These are phyloP conservation scores for Phalacrocorax carbo DNA, from an alignment of 2,113 vertebrate species.

Conservation along the genomic window DNA sequence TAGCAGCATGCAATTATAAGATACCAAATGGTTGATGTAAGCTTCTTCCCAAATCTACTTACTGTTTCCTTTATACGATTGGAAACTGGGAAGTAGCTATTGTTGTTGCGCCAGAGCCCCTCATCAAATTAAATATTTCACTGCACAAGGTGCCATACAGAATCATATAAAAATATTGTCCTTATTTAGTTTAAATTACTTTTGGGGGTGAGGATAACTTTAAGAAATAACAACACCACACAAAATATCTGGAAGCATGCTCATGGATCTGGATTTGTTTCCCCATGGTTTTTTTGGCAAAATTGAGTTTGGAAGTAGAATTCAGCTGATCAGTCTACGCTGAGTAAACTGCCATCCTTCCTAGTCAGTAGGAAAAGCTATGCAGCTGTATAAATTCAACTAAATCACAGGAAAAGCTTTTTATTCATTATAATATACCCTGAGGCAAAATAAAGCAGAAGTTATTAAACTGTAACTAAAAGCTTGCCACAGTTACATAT, in stretches of 20 bases:
- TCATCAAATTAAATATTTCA: neutral
- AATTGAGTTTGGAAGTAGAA: neutral
- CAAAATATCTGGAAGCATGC: neutral
- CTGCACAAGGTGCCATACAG: neutral
- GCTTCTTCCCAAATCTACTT: neutral
- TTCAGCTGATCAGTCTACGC: neutral
- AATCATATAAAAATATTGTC: neutral
- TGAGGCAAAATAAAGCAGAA: conserved; percentile 52
- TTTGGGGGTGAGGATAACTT: neutral
- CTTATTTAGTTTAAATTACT: neutral
- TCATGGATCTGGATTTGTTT: neutral
- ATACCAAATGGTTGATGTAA: neutral
- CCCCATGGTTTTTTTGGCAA: neutral
- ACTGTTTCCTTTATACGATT: neutral
- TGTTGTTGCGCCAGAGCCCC: neutral
- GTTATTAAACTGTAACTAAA: conserved; percentile 66
- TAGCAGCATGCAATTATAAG: neutral
- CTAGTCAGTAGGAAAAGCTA: conserved; percentile 54
- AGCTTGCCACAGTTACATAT: conserved; percentile 56
- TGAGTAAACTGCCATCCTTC: conserved; percentile 37
- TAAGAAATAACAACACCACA: neutral
- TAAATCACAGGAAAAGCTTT: conserved; percentile 53
- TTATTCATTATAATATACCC: conserved; percentile 59
- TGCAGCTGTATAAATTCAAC: conserved; percentile 67
- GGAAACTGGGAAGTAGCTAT: neutral